Evolutionary conservation across 2,888 invertebrate genomes (phyloP).

Genomic region (Drosophila macrospina): DNA sequence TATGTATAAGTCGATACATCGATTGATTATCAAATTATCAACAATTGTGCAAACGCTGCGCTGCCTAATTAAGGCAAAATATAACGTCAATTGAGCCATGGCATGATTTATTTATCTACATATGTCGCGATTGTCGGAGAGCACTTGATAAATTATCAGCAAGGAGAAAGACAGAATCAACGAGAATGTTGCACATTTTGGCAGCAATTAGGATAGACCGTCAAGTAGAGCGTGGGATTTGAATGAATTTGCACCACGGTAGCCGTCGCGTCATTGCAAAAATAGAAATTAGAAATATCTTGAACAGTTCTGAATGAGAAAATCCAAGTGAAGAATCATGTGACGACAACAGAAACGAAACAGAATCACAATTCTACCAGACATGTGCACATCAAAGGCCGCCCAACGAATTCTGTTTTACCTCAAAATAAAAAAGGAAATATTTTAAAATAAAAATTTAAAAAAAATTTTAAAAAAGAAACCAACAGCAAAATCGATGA

Average conservation of each 20-base stretch:
- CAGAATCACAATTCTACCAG: conserved; percentile 49
- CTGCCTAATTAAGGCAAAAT: conserved; percentile 51
- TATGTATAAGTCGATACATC: conserved; percentile 21
- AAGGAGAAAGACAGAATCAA: conserved; percentile 16
- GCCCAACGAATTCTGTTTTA: conserved; percentile 46
- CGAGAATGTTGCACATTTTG: conserved; percentile 58
- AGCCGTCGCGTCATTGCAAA: conserved; percentile 61
- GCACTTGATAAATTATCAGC: conserved; percentile 66
- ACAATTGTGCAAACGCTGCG: conserved; percentile 46
- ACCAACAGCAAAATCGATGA: conserved; percentile 40
- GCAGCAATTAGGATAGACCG: conserved; percentile 41
- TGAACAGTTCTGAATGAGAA: conserved; percentile 37
- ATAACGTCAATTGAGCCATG: conserved; percentile 63
- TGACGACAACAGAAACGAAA: conserved; percentile 68
- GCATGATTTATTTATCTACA: conserved; percentile 60
- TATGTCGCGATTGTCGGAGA: conserved; percentile 12
- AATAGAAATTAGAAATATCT: conserved; percentile 43
- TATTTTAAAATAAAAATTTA: conserved; percentile 35
- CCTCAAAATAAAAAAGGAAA: conserved; percentile 36
- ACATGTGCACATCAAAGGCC: conserved; percentile 71
- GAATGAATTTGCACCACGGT: conserved; percentile 63
- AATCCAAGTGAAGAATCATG: conserved; percentile 58
- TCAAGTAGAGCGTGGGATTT: conserved; percentile 67
- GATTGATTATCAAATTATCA: conserved; percentile 55
- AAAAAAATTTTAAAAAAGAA: too few relatives aligned